Evolutionary conservation across 2,888 invertebrate species (phyloP), one percentile per base, ranked within the genome.

Genomic region (Heteropelma amictum): DNA sequence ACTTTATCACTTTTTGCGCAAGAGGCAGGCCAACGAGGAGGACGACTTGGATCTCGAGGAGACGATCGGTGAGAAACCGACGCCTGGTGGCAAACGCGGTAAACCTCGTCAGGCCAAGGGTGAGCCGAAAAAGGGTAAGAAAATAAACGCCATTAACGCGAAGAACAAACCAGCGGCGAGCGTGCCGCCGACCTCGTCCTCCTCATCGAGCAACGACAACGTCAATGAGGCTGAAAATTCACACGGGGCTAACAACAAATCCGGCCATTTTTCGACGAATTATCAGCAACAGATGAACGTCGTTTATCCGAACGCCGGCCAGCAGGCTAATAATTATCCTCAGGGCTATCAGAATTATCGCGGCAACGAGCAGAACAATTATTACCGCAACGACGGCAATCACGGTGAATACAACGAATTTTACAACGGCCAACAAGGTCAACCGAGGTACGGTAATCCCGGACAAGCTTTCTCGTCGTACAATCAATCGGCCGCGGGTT

Each of bases 1-100:
- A 14, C 88, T 97, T 26, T 97, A 96, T 87, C 95, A 97, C 86
- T 97, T 96, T 86, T 89, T 97, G 69, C 94, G 94, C 85, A 96
- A 96, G 86, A 93, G 95, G 49, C 93, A 93, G 76, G 94, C 94
- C 83, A 94, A 94, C 21, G 94, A 94, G 79, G 94, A 94, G 21
- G 93, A 93, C 2, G 96, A 96, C 89, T 91, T 96, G 80, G 96
- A 96, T 88, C 90, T 96, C 65, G 96, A 96, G 80, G 96, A 96
- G 88, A 91, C 92, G 0, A 93, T 94, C 10, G 93, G 93, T 2
- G 92, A 90, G 64, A 86, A 89, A 82, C 79, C 85, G 10, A 80
- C 83, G 10, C 82, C 89, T 0, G 86, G 87, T 2, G 85, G 87
- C 19, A 89, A 89, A 76, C 86, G 88, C 26, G 81, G 87, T 0